Percentiles rank a stretch among this genome's conserved stretches.
phyloP scores from a whole-genome alignment of 2,888 invertebrate species.

The Cataglyphis rosenhaueri region DNA sequence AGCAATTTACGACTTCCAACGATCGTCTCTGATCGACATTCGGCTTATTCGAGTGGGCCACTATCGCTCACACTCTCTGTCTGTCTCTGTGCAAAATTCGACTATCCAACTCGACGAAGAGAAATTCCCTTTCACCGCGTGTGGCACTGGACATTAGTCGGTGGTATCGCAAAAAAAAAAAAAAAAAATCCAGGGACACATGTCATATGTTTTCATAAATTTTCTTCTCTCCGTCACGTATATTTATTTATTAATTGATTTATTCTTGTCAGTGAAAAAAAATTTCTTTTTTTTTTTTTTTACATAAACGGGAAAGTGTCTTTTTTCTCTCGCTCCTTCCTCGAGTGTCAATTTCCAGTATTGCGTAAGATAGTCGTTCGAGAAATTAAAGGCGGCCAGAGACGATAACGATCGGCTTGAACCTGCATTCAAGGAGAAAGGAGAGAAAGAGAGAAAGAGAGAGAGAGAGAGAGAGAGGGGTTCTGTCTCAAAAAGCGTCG shows the following conservation, averaged over 20 bases:
- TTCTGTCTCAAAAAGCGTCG: conserved; percentile 23
- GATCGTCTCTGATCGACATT: conserved; percentile 44
- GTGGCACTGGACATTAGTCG: background rate
- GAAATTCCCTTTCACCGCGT: conserved; percentile 5
- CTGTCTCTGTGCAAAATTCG: conserved; percentile 41
- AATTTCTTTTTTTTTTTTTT: too few relatives aligned
- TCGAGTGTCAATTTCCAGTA: conserved; percentile 76
- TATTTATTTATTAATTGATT: background rate
- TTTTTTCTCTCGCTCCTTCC: conserved; percentile 13
- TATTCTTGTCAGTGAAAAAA: too few relatives aligned
- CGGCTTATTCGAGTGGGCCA: conserved; percentile 37
- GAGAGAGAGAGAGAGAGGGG: conserved; percentile 46
- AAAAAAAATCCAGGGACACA: background rate
- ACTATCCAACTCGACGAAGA: conserved; percentile 2
- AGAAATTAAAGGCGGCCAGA: conserved; percentile 68
- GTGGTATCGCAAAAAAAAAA: background rate
- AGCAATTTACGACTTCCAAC: conserved; percentile 48
- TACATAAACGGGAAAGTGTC: too few relatives aligned
- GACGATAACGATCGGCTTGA: conserved; percentile 75
- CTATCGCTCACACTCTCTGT: conserved; percentile 20
- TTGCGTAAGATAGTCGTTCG: conserved; percentile 78
- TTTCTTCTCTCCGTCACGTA: background rate
- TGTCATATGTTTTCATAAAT: background rate
- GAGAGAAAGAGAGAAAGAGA: background rate
- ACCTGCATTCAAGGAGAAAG: conserved; percentile 44